Evolutionary conservation across 2,888 invertebrate species (phyloP), one percentile per base, ranked within the genome.

Genomic region (Pogonocherus hispidulus): DNA sequence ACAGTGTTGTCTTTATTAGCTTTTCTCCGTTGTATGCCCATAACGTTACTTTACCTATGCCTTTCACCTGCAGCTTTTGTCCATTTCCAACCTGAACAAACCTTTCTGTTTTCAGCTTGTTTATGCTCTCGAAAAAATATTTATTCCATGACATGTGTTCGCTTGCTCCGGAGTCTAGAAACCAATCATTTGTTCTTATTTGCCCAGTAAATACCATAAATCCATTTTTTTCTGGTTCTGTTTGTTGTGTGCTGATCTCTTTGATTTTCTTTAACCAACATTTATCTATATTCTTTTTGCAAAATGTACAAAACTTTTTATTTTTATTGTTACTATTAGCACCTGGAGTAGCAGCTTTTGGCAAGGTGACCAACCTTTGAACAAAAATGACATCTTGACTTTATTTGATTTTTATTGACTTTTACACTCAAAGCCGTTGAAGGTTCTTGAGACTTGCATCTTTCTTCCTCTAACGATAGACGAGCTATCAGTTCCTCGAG

Each of bases 1-100:
- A 51, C 20, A 73, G 44, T 9, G 56, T 63, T 16, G 70, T 66
- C 65, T 76, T 64, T 11, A 75, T 54, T n/a, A 78, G 78, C 16
- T 68, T 52, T n/a, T 75, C 20, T 23, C 78, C 79, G 57, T 81
- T 71, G 18, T 70, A 79, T 2, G 76, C 78, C 63, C 76, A 74
- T 51, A 80, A 37, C 47, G 74, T 63, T 1, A 79, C 70, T 22
- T 78, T 69, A 3, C 78, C 80, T 27, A 67, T 65, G 37, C 77
- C 78, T 52, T 72, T 67, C n/a, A 75, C 67, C 5, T 69, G 62
- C 23, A 67, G 11, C n/a, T 44, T 49, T 2, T 47, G 20, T 22
- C 70, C 70, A 76, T 69, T 74, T 57, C 37, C 80, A 18, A 74
- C 64, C 47, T n/a, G 77, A 71, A 51, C 74, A 60, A 68, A 77